These are phyloP conservation scores for Drosophila parthenogenetica DNA, from an alignment of 2,888 invertebrate genomes.

Conservation along the genomic window DNA sequence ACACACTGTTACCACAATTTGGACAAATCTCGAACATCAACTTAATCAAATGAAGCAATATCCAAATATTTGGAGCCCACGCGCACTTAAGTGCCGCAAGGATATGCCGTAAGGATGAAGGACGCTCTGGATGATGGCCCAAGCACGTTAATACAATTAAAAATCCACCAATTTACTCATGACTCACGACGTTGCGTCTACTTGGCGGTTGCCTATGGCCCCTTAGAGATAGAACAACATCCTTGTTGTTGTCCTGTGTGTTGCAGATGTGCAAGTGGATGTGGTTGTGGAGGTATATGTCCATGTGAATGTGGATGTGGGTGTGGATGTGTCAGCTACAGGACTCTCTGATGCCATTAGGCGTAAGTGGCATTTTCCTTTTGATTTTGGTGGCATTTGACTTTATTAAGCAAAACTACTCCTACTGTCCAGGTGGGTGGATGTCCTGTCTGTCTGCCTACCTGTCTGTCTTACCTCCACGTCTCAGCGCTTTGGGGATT, in stretches of 20 bases:
- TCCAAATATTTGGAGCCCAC: conserved; percentile 55
- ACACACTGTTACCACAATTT: not conserved
- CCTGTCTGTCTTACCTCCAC: not conserved
- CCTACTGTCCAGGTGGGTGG: conserved; percentile 31
- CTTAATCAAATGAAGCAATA: conserved; percentile 52
- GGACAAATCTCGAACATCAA: conserved; percentile 22
- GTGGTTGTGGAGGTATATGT: not conserved
- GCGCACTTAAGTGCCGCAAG: conserved; percentile 66
- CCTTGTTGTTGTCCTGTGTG: conserved; percentile 16
- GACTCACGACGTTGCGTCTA: conserved; percentile 11
- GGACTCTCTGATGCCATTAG: conserved; percentile 69
- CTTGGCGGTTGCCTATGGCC: conserved; percentile 28
- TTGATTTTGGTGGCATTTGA: conserved; percentile 77
- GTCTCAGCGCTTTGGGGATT: conserved; percentile 33
- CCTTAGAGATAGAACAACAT: conserved; percentile 20
- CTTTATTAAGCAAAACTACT: conserved; percentile 71
- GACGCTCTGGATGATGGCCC: conserved; percentile 14
- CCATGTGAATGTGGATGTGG: not conserved
- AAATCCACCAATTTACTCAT: conserved; percentile 61
- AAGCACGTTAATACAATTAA: conserved; percentile 70
- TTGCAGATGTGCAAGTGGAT: not conserved
- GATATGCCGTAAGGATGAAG: conserved; percentile 5
- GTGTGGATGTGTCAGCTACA: conserved; percentile 41
- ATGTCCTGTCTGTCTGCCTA: conserved; percentile 5
- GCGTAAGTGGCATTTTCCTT: conserved; percentile 76